phyloP scores from a whole-genome alignment of 2,888 invertebrate genomes.

The Zygothrica quintamaculata region DNA sequence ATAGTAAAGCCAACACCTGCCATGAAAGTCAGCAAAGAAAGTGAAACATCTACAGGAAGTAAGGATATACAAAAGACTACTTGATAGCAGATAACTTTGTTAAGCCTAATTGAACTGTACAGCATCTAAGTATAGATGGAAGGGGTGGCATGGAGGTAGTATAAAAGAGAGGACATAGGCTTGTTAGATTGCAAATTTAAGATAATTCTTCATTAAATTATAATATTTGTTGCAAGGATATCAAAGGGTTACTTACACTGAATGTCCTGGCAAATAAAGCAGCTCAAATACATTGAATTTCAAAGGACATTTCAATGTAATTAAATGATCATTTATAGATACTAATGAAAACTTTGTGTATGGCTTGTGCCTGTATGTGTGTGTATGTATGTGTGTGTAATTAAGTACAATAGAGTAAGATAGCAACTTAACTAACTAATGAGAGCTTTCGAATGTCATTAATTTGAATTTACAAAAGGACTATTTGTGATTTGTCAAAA shows the following conservation, averaged over 20 bases:
- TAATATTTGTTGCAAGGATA: neutral
- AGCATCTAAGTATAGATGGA: slow-evolving; percentile 4
- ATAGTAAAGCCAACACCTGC: slow-evolving; percentile 73
- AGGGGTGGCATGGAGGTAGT: neutral
- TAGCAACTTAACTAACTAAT: neutral
- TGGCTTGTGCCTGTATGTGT: slow-evolving; percentile 8
- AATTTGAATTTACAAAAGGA: slow-evolving; percentile 74
- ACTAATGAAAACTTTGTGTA: slow-evolving; percentile 23
- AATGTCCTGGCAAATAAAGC: slow-evolving; percentile 32
- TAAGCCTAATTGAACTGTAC: slow-evolving; percentile 44
- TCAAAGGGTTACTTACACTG: no score
- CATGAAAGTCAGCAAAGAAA: slow-evolving; percentile 48
- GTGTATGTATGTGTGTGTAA: slow-evolving; percentile 39
- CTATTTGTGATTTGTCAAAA: slow-evolving; percentile 80
- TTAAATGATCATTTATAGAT: slow-evolving; percentile 61
- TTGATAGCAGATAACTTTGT: slow-evolving; percentile 31
- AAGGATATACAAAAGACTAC: neutral
- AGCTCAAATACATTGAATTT: slow-evolving; percentile 34
- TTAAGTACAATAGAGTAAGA: slow-evolving; percentile 46
- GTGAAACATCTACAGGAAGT: neutral
- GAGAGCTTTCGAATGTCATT: slow-evolving; percentile 50
- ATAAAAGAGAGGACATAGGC: neutral
- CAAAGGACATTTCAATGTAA: slow-evolving; percentile 62
- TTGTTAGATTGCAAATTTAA: no score
- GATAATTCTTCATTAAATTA: no score